These are phyloP conservation scores for Nannoperca obscura DNA, from an alignment of 2,797 vertebrate genomes.

Conservation along the genomic window DNA sequence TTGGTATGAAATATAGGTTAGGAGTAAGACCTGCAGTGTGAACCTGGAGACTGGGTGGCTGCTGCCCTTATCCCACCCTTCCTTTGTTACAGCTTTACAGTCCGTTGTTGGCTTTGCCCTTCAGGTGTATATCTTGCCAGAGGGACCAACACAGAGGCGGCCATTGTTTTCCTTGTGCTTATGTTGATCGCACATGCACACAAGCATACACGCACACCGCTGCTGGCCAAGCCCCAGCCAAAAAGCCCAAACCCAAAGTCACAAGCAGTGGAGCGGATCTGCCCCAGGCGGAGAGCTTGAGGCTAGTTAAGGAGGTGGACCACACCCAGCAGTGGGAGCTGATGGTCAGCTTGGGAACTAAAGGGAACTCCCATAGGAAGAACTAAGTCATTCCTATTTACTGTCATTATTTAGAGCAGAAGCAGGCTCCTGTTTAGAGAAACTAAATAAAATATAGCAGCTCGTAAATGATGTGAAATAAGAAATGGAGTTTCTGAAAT, in stretches of 20 bases:
- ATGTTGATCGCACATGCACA: neutral
- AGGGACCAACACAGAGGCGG: slow-evolving; percentile 58
- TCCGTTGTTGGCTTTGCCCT: slow-evolving; percentile 44
- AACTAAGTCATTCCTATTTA: slow-evolving; percentile 68
- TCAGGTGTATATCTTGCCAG: slow-evolving; percentile 57
- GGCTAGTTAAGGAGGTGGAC: slow-evolving; percentile 47
- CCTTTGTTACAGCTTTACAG: slow-evolving; percentile 12
- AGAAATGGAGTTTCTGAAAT: neutral
- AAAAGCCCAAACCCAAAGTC: slow-evolving; percentile 40
- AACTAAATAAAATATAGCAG: slow-evolving; percentile 16
- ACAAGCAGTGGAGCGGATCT: slow-evolving; percentile 42
- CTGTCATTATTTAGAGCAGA: slow-evolving; percentile 28
- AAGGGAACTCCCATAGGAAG: slow-evolving; percentile 72
- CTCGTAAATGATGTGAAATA: slow-evolving; percentile 19
- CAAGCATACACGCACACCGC: slow-evolving; percentile 16
- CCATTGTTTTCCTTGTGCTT: slow-evolving; percentile 57
- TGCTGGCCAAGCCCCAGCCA: slow-evolving; percentile 38
- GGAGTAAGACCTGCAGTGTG: neutral
- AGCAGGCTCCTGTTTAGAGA: slow-evolving; percentile 25
- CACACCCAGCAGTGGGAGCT: slow-evolving; percentile 66
- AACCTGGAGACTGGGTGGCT: neutral
- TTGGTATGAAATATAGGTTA: slow-evolving; percentile 7
- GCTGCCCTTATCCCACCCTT: slow-evolving; percentile 36
- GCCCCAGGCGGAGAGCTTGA: slow-evolving; percentile 28
- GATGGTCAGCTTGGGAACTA: slow-evolving; percentile 45